A percentile compares a stretch with the other conserved stretches of the same genome.
phyloP scores from a whole-genome alignment of 2,888 invertebrate species.

The Euspilapteryx auroguttella region DNA sequence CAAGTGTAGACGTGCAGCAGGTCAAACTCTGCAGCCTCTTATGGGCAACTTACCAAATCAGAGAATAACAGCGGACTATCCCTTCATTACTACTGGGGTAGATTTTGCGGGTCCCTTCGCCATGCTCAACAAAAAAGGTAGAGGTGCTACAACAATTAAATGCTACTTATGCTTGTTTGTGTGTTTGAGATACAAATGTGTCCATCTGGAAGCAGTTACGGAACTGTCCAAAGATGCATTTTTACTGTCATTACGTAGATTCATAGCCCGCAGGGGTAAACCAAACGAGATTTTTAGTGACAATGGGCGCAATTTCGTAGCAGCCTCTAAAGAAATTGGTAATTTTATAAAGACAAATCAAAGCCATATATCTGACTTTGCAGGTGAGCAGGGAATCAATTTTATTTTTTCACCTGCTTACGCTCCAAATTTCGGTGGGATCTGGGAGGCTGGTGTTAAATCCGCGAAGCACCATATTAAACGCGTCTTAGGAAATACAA shows the following conservation, averaged over 20 bases:
- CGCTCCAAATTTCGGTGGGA: background rate
- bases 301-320: background rate
- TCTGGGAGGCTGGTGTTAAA: background rate
- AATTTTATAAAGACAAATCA: background rate
- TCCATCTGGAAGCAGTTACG: constrained; percentile 8
- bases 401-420: background rate
- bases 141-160: constrained; percentile 5
- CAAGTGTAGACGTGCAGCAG: background rate
- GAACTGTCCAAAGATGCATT: constrained; percentile 6
- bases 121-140: constrained; percentile 5
- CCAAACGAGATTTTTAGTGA: background rate
- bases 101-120: constrained; percentile 8
- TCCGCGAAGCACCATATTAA: background rate
- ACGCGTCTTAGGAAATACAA: background rate
- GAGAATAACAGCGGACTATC: background rate
- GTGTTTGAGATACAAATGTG: constrained; percentile 5
- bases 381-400: background rate
- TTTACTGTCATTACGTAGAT: constrained; percentile 1
- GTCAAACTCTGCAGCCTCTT: background rate
- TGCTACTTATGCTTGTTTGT: constrained; percentile 8
- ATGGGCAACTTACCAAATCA: background rate
- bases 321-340: background rate
- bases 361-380: background rate
- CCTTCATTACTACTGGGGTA: constrained; percentile 3
- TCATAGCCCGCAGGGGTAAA: background rate